Conservation (phyloP, 2,888 invertebrate species). For the Spicauda simplicius region DNA sequence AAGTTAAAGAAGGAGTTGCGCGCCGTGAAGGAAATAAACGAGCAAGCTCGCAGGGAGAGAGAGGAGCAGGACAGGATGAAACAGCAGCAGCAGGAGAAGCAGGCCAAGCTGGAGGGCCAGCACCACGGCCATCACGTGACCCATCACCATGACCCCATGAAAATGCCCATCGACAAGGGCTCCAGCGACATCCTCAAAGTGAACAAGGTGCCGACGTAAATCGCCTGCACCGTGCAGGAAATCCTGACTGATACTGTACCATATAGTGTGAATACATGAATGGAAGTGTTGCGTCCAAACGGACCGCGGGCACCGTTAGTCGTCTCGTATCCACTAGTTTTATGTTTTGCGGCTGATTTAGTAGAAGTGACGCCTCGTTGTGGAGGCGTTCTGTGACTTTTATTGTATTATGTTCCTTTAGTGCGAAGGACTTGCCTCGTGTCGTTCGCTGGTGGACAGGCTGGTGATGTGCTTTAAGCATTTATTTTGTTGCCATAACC, state of each 20-base stretch:
- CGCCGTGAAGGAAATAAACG: conserved; percentile 97
- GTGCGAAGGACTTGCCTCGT: conserved; percentile 79
- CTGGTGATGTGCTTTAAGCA: conserved; percentile 85
- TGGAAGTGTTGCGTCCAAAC: conserved; percentile 78
- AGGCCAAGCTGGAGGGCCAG: conserved; percentile 90
- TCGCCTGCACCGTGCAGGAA: conserved; percentile 67
- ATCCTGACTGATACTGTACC: conserved; percentile 83
- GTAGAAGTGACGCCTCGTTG: conserved; percentile 64
- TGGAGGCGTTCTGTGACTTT: conserved; percentile 71
- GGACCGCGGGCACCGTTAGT: conserved; percentile 75
- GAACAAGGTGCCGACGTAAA: conserved; percentile 92
- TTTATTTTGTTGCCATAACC: conserved; percentile 86
- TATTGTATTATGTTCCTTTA: conserved; percentile 81
- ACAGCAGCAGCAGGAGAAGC: conserved; percentile 94
- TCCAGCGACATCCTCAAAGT: conserved; percentile 91
- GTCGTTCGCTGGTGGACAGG: conserved; percentile 77
- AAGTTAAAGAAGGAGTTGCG: conserved; percentile 98
- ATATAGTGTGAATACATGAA: conserved; percentile 80
- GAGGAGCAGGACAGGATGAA: conserved; percentile 97
- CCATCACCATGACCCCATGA: conserved; percentile 90
- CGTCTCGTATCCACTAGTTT: conserved; percentile 83
- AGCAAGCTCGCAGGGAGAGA: conserved; percentile 95
- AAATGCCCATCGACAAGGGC: conserved; percentile 90
- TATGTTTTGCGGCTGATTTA: conserved; percentile 77
- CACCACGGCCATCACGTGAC: conserved; percentile 89